Evolutionary conservation across 2,113 vertebrate species (phyloP).

Genomic region (Thunnus thynnus): DNA sequence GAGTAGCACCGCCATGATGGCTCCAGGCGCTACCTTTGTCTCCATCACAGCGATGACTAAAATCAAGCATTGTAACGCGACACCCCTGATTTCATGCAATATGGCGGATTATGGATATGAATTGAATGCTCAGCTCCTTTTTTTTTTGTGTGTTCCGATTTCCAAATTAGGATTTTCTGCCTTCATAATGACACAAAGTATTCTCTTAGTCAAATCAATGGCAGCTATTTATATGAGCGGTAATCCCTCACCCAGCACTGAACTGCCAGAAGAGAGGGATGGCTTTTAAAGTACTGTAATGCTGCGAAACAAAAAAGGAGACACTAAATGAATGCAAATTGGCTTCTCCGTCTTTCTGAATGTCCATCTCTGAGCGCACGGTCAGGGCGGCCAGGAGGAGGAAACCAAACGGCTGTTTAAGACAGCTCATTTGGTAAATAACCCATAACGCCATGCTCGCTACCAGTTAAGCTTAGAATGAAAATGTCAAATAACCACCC

Average conservation of each 20-base stretch:
- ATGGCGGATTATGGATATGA: constrained; percentile 85
- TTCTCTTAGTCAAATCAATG: constrained; percentile 86
- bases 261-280: constrained; percentile 80
- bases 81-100: constrained; percentile 86
- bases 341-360: constrained; percentile 67
- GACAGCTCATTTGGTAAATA: constrained; percentile 71
- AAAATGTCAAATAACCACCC: constrained; percentile 69
- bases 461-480: constrained; percentile 68
- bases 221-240: constrained; percentile 86
- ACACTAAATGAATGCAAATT: constrained; percentile 77
- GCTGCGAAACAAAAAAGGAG: constrained; percentile 76
- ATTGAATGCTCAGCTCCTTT: constrained; percentile 81
- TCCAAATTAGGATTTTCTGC: constrained; percentile 89
- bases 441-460: constrained; percentile 64
- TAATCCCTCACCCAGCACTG: constrained; percentile 82
- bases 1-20: constrained; percentile 73
- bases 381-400: constrained; percentile 46
- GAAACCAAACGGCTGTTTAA: constrained; percentile 53
- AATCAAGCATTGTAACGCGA: constrained; percentile 83
- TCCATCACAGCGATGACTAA: constrained; percentile 83
- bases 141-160: constrained; percentile 85
- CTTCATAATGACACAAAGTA: constrained; percentile 84
- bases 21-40: constrained; percentile 85
- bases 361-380: constrained; percentile 64
- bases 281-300: constrained; percentile 79